Evolutionary conservation across 2,888 invertebrate genomes (phyloP), one percentile per base, ranked within the genome.

Genomic region (Eupeodes luniger): DNA sequence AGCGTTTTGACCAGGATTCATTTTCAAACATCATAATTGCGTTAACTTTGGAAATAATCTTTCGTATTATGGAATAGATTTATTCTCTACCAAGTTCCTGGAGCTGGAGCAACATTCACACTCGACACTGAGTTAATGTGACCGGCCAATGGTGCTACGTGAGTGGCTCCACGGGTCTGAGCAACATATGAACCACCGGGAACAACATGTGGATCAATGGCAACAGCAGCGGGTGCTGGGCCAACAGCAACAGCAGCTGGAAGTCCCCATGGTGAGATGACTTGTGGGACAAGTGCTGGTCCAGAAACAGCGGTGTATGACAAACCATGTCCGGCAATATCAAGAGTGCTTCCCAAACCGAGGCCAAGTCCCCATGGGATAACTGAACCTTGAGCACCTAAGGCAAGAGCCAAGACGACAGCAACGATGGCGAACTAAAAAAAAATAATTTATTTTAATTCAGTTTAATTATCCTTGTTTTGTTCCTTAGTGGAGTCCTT

Each of bases 81-180:
- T 40, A 34, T 14, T 59, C 12, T 59, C 3, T 88, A 88, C 88
- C 80, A 88, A 34, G 93, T 93, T 74, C 93, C 93, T 72, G 93
- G 93, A 85, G 93, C 93, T 77, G 93, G 91, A 57, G 92, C 92
- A 85, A 93, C 91, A 87, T 93, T 93, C 81, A 93, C 89, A 11
- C 93, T 92, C 78, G 93, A 92, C 76, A 92, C 93, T 4, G 93
- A 93, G 85, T 91, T 91, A 83, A 92, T 91, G 89, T 93, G 93
- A 77, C 93, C 93, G 76, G 93, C 92, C 55, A 93, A 91, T 57
- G 93, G 93, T 77, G 93, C 93, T 80, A 92, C 92, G 86, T 93
- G 93, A 19, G 93, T 91, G 87, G 93, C 93, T 83, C 93, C 93
- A 90, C 93, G 93, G 55, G 93, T 93, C 90, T 93, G 91, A 83